Percentiles rank a stretch among this genome's conserved stretches.
Conservation (phyloP, 2,113 vertebrate genomes). For the Collichthys lucidus region DNA sequence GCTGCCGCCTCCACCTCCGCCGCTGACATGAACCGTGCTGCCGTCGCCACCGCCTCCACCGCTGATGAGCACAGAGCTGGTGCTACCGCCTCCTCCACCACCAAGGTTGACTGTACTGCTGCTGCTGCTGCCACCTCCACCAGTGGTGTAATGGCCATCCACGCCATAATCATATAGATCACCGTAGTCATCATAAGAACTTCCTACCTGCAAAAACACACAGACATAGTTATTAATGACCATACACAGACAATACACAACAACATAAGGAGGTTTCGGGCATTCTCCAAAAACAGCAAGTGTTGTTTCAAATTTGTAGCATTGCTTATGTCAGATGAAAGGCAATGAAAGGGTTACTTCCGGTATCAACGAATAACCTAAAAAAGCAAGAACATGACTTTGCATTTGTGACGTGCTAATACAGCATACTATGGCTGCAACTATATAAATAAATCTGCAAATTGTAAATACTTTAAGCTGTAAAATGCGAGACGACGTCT, state of each 20-base stretch:
- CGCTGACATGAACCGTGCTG: background rate
- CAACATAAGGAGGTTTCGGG: background rate
- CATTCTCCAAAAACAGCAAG: background rate
- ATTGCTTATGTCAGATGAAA: background rate
- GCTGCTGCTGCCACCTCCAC: conserved; percentile 44
- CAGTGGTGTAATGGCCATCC: conserved; percentile 59
- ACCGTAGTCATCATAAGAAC: conserved; percentile 69
- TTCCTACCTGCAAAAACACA: conserved; percentile 51
- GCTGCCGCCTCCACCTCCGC: conserved; percentile 24
- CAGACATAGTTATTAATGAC: no score
- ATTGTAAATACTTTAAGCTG: background rate
- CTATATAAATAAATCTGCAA: background rate
- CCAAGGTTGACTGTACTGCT: conserved; percentile 18
- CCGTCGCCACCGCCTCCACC: conserved; percentile 15
- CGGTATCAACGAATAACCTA: background rate
- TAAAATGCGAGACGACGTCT: background rate
- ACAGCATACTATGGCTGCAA: background rate
- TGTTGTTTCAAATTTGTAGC: background rate
- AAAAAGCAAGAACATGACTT: background rate
- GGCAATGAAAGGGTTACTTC: background rate
- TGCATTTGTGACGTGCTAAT: background rate
- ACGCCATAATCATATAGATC: conserved; percentile 70
- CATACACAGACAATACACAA: background rate
- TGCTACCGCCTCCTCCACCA: conserved; percentile 35
- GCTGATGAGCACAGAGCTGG: conserved; percentile 1